Conservation (phyloP, 2,888 invertebrate genomes). For the Eulithis testata region DNA sequence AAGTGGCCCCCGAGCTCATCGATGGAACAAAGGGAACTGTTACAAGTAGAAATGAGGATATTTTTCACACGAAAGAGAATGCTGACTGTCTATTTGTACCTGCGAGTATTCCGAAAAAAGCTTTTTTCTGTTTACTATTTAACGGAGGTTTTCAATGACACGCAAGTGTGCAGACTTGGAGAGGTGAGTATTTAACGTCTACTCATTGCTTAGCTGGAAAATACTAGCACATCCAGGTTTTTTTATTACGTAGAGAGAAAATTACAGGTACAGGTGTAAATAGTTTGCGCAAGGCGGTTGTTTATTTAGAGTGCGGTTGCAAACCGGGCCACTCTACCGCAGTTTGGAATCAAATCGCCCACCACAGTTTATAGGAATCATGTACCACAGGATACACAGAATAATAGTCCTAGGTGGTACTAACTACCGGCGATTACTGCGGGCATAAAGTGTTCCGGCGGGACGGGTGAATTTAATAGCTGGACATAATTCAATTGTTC, state of each 20-base stretch:
- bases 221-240: background rate
- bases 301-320: constrained; percentile 3
- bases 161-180: constrained; percentile 3
- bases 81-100: constrained; percentile 30
- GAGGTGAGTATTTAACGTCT: constrained; percentile 2
- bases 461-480: constrained; percentile 67
- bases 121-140: constrained; percentile 24
- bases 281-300: constrained; percentile 1
- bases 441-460: constrained; percentile 56
- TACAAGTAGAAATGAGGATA: constrained; percentile 40
- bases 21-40: constrained; percentile 63
- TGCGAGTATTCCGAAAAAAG: constrained; percentile 18
- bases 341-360: constrained; percentile 49
- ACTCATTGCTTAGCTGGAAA: constrained; percentile 13
- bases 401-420: constrained; percentile 38
- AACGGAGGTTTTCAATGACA: constrained; percentile 13
- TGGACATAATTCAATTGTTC: constrained; percentile 77
- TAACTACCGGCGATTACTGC: constrained; percentile 57
- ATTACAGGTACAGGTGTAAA: constrained; percentile 1
- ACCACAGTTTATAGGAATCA: constrained; percentile 37
- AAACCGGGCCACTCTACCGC: constrained; percentile 29
- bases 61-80: constrained; percentile 40
- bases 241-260: background rate
- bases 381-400: constrained; percentile 22
- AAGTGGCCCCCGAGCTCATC: constrained; percentile 63